Percentiles rank a stretch among this genome's conserved stretches.
Conservation (phyloP, 2,113 vertebrate genomes). For the Lonchura striata region DNA sequence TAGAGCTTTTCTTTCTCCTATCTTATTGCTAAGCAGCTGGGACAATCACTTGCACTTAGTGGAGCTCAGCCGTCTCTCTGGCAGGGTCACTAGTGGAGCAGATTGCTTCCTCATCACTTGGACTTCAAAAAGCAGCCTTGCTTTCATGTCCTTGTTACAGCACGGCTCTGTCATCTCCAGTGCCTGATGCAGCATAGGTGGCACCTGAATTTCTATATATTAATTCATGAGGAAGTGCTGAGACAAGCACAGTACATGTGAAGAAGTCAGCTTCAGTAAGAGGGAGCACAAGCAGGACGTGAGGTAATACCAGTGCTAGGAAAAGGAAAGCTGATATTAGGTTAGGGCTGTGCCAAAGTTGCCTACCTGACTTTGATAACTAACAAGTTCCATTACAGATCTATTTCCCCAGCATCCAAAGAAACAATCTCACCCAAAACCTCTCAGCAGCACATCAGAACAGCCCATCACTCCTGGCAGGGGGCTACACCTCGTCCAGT, state of each 20-base stretch:
- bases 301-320: background rate
- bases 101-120: background rate
- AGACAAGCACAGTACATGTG: background rate
- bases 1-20: background rate
- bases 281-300: background rate
- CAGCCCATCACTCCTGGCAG: background rate
- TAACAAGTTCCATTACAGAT: background rate
- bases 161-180: accelerated
- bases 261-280: background rate
- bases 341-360: background rate
- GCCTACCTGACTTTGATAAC: background rate
- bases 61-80: background rate
- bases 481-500: accelerated
- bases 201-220: background rate
- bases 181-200: background rate
- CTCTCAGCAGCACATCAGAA: background rate
- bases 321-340: background rate
- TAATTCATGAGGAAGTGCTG: background rate
- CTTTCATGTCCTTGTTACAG: background rate
- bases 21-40: background rate
- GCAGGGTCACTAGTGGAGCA: background rate
- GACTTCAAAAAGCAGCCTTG: background rate
- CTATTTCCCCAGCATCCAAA: background rate
- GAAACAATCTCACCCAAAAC: background rate
- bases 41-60: accelerated